Conservation (phyloP, 1,140 invertebrate species). For the Mesaphorura yosii region DNA sequence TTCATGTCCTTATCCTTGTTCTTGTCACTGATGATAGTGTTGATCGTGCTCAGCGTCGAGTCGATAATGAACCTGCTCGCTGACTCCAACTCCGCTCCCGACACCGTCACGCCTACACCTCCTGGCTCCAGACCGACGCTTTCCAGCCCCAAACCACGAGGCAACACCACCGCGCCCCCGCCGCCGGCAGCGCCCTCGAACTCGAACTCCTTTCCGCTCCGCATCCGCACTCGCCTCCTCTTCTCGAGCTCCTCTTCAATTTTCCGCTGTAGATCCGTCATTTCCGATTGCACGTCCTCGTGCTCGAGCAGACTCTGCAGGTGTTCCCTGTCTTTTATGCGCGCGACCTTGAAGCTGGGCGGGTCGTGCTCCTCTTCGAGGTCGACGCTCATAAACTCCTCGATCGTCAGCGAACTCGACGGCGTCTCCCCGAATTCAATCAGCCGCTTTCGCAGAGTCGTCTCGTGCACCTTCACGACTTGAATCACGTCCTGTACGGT, state of each 20-base stretch:
- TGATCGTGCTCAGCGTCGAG: constrained; percentile 27
- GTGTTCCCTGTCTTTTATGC: constrained; percentile 71
- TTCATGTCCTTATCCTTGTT: neutral
- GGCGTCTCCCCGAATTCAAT: constrained; percentile 94
- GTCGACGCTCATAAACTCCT: constrained; percentile 95
- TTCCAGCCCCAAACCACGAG: too few relatives aligned
- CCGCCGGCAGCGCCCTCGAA: neutral
- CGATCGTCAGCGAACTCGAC: constrained; percentile 74
- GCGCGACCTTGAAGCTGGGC: constrained; percentile 78
- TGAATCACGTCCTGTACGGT: constrained; percentile 80
- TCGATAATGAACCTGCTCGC: constrained; percentile 27
- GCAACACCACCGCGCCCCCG: too few relatives aligned
- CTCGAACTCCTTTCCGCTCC: neutral
- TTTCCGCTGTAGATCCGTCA: constrained; percentile 50
- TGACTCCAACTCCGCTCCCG: constrained; percentile 2
- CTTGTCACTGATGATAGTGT: constrained; percentile 14
- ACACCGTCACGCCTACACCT: neutral
- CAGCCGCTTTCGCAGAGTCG: constrained; percentile 81
- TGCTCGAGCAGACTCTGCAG: constrained; percentile 45
- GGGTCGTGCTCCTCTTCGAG: constrained; percentile 94
- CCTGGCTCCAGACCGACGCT: neutral
- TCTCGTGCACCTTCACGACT: constrained; percentile 91
- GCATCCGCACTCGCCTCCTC: constrained; percentile 3
- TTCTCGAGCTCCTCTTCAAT: constrained; percentile 31
- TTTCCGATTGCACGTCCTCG: constrained; percentile 39